These are phyloP conservation scores for Hippolais icterina DNA, from an alignment of 2,113 vertebrate species.

Conservation along the genomic window DNA sequence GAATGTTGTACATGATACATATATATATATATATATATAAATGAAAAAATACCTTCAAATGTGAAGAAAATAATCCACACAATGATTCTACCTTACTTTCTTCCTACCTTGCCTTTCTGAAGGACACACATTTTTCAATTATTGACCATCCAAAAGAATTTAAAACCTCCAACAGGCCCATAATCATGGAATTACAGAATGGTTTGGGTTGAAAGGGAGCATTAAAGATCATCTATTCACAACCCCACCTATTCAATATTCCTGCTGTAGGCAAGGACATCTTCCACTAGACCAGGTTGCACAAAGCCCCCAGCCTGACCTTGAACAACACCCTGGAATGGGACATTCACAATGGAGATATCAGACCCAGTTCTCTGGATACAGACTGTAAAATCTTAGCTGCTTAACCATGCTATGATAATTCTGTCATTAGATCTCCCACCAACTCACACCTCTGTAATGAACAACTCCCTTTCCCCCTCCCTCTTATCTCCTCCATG, in stretches of 20 bases:
- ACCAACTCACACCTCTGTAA: not conserved
- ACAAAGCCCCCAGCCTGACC: not conserved
- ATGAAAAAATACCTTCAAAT: not conserved
- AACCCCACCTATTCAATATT: not conserved
- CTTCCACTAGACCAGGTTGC: not conserved
- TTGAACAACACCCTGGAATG: not conserved
- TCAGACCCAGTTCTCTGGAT: not conserved
- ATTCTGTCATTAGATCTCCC: not conserved
- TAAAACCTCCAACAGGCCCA: not conserved
- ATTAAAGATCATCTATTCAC: not conserved
- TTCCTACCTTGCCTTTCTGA: not conserved
- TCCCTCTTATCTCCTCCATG: not conserved
- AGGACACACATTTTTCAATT: not conserved
- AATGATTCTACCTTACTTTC: not conserved
- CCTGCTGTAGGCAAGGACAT: not conserved
- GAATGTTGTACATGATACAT: not conserved
- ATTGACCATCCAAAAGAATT: not conserved
- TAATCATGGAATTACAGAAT: not conserved
- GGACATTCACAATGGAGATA: not conserved
- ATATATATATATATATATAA: not conserved
- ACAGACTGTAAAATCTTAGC: not conserved
- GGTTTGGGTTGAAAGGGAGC: not conserved
- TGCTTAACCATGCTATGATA: not conserved
- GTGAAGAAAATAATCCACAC: not conserved
- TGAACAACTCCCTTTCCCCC: not conserved